Percentiles rank a stretch among this genome's conserved stretches.
These are phyloP conservation scores for Ophiothrix spiculata DNA, from an alignment of 35 echinoderm and acorn worm species.

Conservation along the genomic window DNA sequence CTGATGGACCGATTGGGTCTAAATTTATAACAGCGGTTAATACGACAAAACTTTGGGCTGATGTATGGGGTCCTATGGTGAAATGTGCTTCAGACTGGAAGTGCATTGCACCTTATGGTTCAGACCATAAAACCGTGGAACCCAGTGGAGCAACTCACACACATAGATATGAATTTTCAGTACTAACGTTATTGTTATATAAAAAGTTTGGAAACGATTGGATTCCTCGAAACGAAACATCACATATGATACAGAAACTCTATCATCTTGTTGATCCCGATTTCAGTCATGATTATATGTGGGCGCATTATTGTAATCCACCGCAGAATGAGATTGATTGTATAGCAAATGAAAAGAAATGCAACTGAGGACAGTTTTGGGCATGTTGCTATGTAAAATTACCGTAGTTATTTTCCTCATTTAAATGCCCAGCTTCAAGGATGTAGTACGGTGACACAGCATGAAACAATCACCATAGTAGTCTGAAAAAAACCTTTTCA, in stretches of 20 bases:
- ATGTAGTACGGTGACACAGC: too few species aligned
- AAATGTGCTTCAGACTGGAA: conserved; percentile 49
- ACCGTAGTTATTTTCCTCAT: too few species aligned
- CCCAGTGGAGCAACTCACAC: conserved; percentile 49
- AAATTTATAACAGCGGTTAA: conserved; percentile 57
- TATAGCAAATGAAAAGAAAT: conserved; percentile 38
- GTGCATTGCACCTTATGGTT: conserved; percentile 73
- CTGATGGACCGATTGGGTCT: conserved; percentile 41
- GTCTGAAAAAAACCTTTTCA: too few species aligned
- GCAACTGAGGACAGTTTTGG: too few species aligned
- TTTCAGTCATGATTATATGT: conserved; percentile 70
- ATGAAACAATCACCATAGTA: too few species aligned
- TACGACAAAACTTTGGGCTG: conserved; percentile 41
- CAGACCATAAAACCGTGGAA: conserved; percentile 12
- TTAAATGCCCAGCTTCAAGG: too few species aligned
- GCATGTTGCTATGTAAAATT: too few species aligned
- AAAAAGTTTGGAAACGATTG: conserved; percentile 56
- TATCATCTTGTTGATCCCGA: conserved; percentile 33
- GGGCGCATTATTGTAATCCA: conserved; percentile 95
- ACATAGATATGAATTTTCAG: conserved; percentile 72
- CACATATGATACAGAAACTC: conserved; percentile 27
- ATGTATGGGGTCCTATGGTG: conserved; percentile 53
- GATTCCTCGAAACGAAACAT: conserved; percentile 21
- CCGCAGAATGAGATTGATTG: conserved; percentile 86
- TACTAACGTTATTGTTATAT: conserved; percentile 69